These are phyloP conservation scores for Ectemnius continuus DNA, from an alignment of 2,888 invertebrate genomes.

Conservation along the genomic window DNA sequence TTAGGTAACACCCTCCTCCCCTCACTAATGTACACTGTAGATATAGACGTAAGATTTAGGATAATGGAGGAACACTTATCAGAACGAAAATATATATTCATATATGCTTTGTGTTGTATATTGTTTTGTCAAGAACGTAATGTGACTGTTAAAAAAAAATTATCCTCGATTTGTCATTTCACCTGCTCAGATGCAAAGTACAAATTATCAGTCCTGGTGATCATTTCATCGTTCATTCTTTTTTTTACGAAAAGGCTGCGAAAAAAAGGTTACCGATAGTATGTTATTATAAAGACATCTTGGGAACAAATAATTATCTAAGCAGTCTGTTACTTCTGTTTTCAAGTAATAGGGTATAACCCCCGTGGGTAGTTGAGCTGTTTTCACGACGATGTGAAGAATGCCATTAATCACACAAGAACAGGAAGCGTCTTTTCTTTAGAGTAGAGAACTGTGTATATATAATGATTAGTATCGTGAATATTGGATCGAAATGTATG, in stretches of 20 bases:
- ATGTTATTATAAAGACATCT: conserved; percentile 58
- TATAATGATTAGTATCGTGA: conserved; percentile 40
- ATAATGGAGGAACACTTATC: conserved; percentile 49
- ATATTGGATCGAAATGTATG: conserved; percentile 44
- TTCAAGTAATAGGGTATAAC: conserved; percentile 43
- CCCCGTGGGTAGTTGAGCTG: conserved; percentile 57
- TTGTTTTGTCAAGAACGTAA: conserved; percentile 48
- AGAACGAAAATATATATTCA: conserved; percentile 46
- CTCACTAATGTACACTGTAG: conserved; percentile 67
- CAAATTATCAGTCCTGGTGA: conserved; percentile 57
- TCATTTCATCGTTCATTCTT: conserved; percentile 50
- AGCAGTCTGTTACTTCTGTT: conserved; percentile 50
- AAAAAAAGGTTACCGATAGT: conserved; percentile 45
- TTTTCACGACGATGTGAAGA: conserved; percentile 50
- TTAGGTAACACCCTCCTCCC: conserved; percentile 61
- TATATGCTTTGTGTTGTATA: conserved; percentile 54
- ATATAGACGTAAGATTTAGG: conserved; percentile 67
- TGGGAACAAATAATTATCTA: conserved; percentile 61
- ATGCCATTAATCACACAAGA: conserved; percentile 26
- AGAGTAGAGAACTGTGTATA: conserved; percentile 52
- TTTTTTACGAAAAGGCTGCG: conserved; percentile 50
- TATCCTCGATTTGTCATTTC: conserved; percentile 52
- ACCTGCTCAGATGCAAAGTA: conserved; percentile 58
- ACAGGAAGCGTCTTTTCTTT: conserved; percentile 33
- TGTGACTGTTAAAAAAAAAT: conserved; percentile 43